Base-by-base conservation (phyloP, 2,888 invertebrate genomes). In the Drosophila pegasa region DNA sequence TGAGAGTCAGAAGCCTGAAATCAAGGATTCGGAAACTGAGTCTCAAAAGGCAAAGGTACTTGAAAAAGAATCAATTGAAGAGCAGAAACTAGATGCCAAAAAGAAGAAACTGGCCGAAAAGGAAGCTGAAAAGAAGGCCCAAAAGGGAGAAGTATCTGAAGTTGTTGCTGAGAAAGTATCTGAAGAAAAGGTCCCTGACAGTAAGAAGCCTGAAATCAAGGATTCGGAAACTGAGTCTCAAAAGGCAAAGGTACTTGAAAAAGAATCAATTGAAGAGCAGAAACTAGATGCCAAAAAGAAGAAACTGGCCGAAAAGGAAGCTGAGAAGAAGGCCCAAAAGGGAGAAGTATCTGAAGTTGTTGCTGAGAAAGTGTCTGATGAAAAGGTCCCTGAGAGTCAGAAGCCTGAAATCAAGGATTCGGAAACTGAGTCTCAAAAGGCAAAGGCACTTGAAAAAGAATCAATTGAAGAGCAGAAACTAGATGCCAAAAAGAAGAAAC, bases 401-500 rank as follows among this genome's bases (percentile, higher is more conserved):
- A 69, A 63, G 16, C 10, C 20, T 9, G 41, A 47, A 27, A 16
- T 48, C 4, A 65, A 57, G 14, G 51, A 71, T 33, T 16, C 41
- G 0, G 47, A 65, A 25, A 18, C 25, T 27, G 38, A 61, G 7
- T 4, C 50, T 12, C 10, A 66, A 41, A 69, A 65, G 16, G 40
- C 63, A 2, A 54, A 59, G 12, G 10, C 47, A 3, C 60, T 65
- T 2, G 63, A 71, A 35, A 52, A 52, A 12, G 5, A 61, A 58
- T 20, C 18, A 1, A 9, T 50, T 1, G 54, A 55, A 10, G 48
- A 63, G 14, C 27, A 71, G 5, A 40, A 43, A 20, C 27, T 63
- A 2, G 60, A 57, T 14, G 20, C 56, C n/a, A 57, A 73, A 33
- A 69, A 77, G 41, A 62, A 50, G 10, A 63, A 51, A 33, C 45